Evolutionary conservation across 1,140 invertebrate genomes (phyloP).

Genomic region (Rhynchophorus ferrugineus): DNA sequence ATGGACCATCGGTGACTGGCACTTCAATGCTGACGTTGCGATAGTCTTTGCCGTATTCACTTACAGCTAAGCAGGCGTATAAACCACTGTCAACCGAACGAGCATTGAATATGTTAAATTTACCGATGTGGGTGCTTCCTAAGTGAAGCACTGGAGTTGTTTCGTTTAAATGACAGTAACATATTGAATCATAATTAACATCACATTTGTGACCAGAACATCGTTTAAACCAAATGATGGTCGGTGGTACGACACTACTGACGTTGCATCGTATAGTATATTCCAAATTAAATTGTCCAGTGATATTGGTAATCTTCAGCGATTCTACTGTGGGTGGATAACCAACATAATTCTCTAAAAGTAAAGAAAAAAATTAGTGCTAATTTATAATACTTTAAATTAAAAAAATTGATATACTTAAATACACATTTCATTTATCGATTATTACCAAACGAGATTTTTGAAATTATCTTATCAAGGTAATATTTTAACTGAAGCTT

Average conservation of each 20-base stretch:
- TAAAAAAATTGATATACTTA: too few species aligned
- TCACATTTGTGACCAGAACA: slow-evolving; percentile 29
- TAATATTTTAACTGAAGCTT: too few species aligned
- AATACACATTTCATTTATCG: too few species aligned
- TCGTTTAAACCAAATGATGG: slow-evolving; percentile 36
- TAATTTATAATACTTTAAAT: too few species aligned
- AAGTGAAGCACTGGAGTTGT: slow-evolving; percentile 16
- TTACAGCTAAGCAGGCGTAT: slow-evolving; percentile 35
- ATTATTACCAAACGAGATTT: too few species aligned
- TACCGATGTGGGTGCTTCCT: slow-evolving; percentile 33
- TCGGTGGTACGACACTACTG: slow-evolving; percentile 26
- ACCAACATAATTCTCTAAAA: slow-evolving; percentile 19
- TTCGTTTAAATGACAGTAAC: slow-evolving; percentile 28
- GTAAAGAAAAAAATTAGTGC: slow-evolving; percentile 14
- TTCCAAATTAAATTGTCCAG: slow-evolving; percentile 26
- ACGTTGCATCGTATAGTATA: slow-evolving; percentile 36
- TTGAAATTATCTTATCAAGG: too few species aligned
- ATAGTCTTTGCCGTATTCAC: slow-evolving; percentile 28
- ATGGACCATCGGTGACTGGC: slow-evolving; percentile 12
- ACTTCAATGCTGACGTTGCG: slow-evolving; percentile 29
- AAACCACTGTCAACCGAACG: slow-evolving; percentile 30
- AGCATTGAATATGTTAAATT: slow-evolving; percentile 34
- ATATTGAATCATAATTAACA: slow-evolving; percentile 26
- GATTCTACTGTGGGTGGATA: slow-evolving; percentile 27
- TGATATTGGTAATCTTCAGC: slow-evolving; percentile 26